A percentile compares a stretch with the other conserved stretches of the same genome.
Conservation (phyloP, 2,113 vertebrate genomes). For the Glaucidium brasilianum region DNA sequence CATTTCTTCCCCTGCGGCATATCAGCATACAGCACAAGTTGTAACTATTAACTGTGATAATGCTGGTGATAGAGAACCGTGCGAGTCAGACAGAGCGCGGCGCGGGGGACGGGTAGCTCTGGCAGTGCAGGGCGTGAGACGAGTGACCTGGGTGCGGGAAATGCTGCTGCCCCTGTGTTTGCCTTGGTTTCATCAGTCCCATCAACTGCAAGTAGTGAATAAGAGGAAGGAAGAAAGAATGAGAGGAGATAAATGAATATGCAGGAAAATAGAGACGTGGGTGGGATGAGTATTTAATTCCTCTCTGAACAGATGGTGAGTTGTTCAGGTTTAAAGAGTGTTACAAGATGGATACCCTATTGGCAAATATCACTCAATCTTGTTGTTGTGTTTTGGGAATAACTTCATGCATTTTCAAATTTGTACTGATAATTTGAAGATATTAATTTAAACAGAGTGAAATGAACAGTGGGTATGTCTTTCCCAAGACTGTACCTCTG, state of each 20-base stretch:
- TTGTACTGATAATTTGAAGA: background rate
- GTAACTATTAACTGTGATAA: background rate
- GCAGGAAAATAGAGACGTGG: background rate
- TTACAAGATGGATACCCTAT: background rate
- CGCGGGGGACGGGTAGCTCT: background rate
- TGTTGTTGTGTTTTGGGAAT: background rate
- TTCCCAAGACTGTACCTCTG: background rate
- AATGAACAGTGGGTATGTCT: background rate
- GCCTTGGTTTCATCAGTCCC: background rate
- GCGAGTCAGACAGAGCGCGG: rapidly evolving
- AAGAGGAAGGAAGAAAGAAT: background rate
- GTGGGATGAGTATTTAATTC: background rate
- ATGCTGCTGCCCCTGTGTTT: background rate
- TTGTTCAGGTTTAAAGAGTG: background rate
- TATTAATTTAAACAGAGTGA: background rate
- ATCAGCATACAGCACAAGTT: background rate
- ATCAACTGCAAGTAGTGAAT: rapidly evolving
- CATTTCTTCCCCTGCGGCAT: background rate
- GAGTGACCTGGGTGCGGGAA: rapidly evolving
- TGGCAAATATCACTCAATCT: background rate
- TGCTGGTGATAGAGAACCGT: background rate
- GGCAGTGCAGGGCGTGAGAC: rapidly evolving
- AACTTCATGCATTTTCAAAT: background rate
- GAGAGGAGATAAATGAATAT: background rate
- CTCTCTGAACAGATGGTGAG: background rate